Evolutionary conservation across 2,888 invertebrate genomes (phyloP), one percentile per base, ranked within the genome.

Genomic region (Leptogaster cylindrica): DNA sequence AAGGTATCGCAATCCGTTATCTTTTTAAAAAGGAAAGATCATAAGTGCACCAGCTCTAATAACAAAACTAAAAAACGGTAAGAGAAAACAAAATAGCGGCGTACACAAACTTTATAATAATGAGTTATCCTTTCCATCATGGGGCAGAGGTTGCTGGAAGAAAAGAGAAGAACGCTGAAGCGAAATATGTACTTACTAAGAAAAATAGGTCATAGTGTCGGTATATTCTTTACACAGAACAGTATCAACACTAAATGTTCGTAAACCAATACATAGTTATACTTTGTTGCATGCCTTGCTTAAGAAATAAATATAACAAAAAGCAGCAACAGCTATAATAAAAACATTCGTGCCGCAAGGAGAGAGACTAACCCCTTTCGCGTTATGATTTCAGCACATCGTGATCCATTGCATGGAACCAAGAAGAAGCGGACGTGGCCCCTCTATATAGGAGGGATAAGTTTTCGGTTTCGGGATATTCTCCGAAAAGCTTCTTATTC

Each of bases 201-300:
- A 63, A 68, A 66, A 69, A 69, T 69, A 63, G 69, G 69, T 69
- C 69, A 69, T 66, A 67, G 64, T 67, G 64, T 69, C 69, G 69
- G 69, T 67, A 66, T 67, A 64, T 68, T 58, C 65, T 67, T 69
- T 44, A 23, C 64, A 64, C 66, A 18, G 41, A 64, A 61, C 63
- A 66, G 63, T 31, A 63, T 61, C 61, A 68, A 66, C 66, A 58
- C 44, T 36, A 7, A 33, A 18, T 23, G 36, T 65, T 65, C 52
- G 20, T n/a, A 65, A 36, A 41, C 65, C 28, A 36, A 68, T 8
- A 64, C 64, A 28, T 14, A 33, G 39, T 5, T 33, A 12, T 20
- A 48, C 64, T 48, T 64, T 64, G 55, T 68, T 55, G 68, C 58
- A 65, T 58, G 68, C 44, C n/a, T 20, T 44, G 44, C 12, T 23